Conservation (phyloP, 2,888 invertebrate species). For the Drosophila yooni region DNA sequence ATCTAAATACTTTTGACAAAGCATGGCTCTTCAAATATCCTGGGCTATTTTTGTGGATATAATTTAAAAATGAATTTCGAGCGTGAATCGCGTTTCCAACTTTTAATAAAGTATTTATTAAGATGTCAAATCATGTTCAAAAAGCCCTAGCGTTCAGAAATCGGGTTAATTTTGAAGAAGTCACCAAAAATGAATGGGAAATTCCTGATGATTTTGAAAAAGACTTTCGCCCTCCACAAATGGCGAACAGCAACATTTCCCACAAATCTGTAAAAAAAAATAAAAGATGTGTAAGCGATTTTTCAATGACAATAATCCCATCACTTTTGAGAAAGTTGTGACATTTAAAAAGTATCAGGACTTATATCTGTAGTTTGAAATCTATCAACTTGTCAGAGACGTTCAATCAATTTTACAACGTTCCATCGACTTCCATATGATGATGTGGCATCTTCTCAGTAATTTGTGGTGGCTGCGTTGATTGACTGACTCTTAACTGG, state of each 20-base stretch:
- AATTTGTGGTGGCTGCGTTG: conserved; percentile 40
- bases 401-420: conserved; percentile 11
- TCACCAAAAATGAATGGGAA: too few relatives aligned
- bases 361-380: not conserved
- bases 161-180: too few relatives aligned
- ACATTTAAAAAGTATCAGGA: not conserved
- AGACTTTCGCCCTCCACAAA: not conserved
- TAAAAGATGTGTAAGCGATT: not conserved
- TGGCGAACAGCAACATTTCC: not conserved
- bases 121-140: too few relatives aligned
- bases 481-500: conserved; percentile 53
- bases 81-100: too few relatives aligned
- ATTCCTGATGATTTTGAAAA: too few relatives aligned
- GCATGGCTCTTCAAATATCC: too few relatives aligned
- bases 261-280: not conserved
- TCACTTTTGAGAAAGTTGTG: not conserved
- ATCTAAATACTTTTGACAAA: too few relatives aligned
- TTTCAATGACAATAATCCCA: too few relatives aligned
- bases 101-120: too few relatives aligned
- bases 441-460: conserved; percentile 12
- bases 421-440: not conserved
- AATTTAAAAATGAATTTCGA: too few relatives aligned
- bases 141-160: too few relatives aligned
- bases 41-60: too few relatives aligned
- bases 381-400: not conserved